Evolutionary conservation across 1,140 invertebrate genomes (phyloP), one percentile per base, ranked within the genome.

Genomic region (Psilanteris sp.): DNA sequence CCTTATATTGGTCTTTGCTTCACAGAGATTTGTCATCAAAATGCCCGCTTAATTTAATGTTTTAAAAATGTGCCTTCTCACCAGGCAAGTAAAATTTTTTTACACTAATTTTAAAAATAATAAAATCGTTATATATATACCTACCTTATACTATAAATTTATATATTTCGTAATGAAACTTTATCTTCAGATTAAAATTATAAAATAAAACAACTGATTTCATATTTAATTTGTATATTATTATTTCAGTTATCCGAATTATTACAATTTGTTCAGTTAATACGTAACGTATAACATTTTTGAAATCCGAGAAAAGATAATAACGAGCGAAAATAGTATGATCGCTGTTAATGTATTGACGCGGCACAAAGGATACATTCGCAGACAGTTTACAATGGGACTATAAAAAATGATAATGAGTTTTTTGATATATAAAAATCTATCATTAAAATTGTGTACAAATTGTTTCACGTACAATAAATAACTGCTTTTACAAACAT

Each of bases 401-500:
- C 68, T 72, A 72, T 57, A 57, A 62, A 70, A 61, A 62, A 72
- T 72, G 39, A 55, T 41, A 62, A 62, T 54, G 20, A 72, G 57
- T 57, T 72, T 72, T 62, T 34, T 14, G 15, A 44, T 71, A 61
- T 71, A 72, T 72, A 55, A 72, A 72, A 72, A 72, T 72, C 68
- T 72, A 57, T 57, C 34, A 8, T 72, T 64, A 64, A 64, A 57
- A 50, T 50, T 64, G 41, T 41, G 50, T 72, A 72, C 32, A 72
- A 72, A 72, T 64, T 22, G 54, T 48, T 55, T 70, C 43, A 43
- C 66, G 31, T 70, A 70, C 54, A 70, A 71, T 71, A 71, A 71
- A 71, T 71, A 70, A 61, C 46, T 68, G 32, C 27, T 70, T 70
- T 61, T 62, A 48, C 67, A 71, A 71, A 71, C 67, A 71, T 71